These are phyloP conservation scores for Scaptomyza tumidula DNA, from an alignment of 2,888 invertebrate species.

Conservation along the genomic window DNA sequence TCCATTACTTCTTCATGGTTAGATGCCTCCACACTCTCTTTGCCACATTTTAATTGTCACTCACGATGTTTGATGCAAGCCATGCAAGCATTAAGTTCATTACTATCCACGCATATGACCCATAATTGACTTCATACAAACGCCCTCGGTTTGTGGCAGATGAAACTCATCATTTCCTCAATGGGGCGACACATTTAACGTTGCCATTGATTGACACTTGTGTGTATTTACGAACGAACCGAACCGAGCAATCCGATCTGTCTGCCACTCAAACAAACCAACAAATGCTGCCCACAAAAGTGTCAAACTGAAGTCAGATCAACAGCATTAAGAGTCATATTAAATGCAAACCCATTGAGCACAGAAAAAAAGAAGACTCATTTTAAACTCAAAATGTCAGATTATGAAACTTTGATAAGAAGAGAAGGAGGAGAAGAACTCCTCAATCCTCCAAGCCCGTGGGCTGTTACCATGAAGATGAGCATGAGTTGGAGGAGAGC, in stretches of 20 bases:
- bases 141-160: constrained; percentile 45
- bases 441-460: constrained; percentile 22
- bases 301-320: constrained; percentile 76
- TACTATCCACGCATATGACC: constrained; percentile 51
- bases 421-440: not conserved
- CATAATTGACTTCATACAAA: constrained; percentile 54
- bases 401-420: constrained; percentile 74
- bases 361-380: constrained; percentile 45
- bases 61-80: constrained; percentile 23
- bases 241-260: constrained; percentile 56
- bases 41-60: constrained; percentile 47
- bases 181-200: constrained; percentile 56
- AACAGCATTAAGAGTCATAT: constrained; percentile 65
- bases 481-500: constrained; percentile 25
- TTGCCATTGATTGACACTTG: constrained; percentile 60
- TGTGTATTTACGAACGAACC: constrained; percentile 21
- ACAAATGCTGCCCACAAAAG: constrained; percentile 70
- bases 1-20: too few species aligned
- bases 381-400: constrained; percentile 76
- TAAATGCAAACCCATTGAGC: constrained; percentile 65
- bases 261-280: constrained; percentile 45
- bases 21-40: not conserved
- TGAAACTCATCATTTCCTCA: constrained; percentile 46
- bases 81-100: constrained; percentile 55
- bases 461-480: constrained; percentile 62